Evolutionary conservation across 2,888 invertebrate genomes (phyloP).

Genomic region (Hemistola chrysoprasaria): DNA sequence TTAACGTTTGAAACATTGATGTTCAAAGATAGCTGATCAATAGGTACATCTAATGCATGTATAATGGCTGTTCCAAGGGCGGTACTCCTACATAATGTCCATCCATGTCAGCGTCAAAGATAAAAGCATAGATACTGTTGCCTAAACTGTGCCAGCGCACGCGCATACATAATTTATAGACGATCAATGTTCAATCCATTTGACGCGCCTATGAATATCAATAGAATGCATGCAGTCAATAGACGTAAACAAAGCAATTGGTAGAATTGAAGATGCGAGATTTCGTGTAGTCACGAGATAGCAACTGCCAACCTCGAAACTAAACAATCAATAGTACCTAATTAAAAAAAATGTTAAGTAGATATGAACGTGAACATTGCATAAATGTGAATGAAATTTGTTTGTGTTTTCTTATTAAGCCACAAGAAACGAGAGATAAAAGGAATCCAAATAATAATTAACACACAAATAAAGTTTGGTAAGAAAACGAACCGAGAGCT

Average conservation of each 20-base stretch:
- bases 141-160: conserved; percentile 26
- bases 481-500: too few relatives aligned
- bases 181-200: conserved; percentile 32
- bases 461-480: too few relatives aligned
- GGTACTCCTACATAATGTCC: conserved; percentile 41
- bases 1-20: conserved; percentile 13
- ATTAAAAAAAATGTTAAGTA: too few relatives aligned
- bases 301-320: too few relatives aligned
- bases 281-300: conserved; percentile 5
- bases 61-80: conserved; percentile 47
- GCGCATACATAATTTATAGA: conserved; percentile 44
- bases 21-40: conserved; percentile 36
- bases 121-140: conserved; percentile 30
- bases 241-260: conserved; percentile 39
- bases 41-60: conserved; percentile 39
- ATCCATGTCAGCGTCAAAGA: conserved; percentile 35
- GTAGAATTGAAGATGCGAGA: conserved; percentile 12
- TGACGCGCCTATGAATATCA: conserved; percentile 39
- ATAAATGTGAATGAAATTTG: too few relatives aligned
- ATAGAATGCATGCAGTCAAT: conserved; percentile 29
- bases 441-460: too few relatives aligned
- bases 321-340: too few relatives aligned
- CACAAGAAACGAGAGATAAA: too few relatives aligned
- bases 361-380: too few relatives aligned
- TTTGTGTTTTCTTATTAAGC: too few relatives aligned